These are phyloP conservation scores for Halesus radiatus DNA, from an alignment of 1,140 invertebrate genomes.

Conservation along the genomic window DNA sequence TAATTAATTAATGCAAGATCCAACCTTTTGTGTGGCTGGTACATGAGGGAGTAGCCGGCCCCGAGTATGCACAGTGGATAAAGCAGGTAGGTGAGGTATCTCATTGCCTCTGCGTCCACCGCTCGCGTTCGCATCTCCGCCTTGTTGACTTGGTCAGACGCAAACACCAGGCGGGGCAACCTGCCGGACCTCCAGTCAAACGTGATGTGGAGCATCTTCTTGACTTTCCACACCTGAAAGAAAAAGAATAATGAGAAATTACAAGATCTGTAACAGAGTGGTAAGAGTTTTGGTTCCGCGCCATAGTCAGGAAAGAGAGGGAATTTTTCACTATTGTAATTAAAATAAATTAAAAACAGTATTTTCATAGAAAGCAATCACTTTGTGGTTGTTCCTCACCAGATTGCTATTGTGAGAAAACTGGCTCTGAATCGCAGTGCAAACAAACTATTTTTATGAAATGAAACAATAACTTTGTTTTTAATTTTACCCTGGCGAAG, in stretches of 20 bases:
- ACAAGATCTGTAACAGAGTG: no score
- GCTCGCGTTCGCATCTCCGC: conserved; percentile 86
- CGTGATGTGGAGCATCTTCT: conserved; percentile 88
- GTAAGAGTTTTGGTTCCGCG: no score
- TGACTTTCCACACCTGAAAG: conserved; percentile 92
- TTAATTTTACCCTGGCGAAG: no score
- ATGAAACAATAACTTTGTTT: no score
- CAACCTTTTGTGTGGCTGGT: conserved; percentile 91
- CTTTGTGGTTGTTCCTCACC: no score
- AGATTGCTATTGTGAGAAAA: no score
- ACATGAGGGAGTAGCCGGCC: conserved; percentile 92
- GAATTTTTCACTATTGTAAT: no score
- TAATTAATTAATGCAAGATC: not conserved
- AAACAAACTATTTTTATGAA: no score
- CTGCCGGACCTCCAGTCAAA: conserved; percentile 66
- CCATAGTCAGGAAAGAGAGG: no score
- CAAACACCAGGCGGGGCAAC: conserved; percentile 64
- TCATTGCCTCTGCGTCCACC: conserved; percentile 93
- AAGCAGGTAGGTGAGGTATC: conserved; percentile 91
- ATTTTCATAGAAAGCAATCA: no score
- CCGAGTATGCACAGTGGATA: conserved; percentile 90
- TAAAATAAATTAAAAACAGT: no score
- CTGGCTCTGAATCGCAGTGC: no score
- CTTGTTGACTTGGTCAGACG: conserved; percentile 67
- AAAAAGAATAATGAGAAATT: conserved; percentile 4